These are phyloP conservation scores for Columbina picui DNA, from an alignment of 2,113 vertebrate species.

Conservation along the genomic window DNA sequence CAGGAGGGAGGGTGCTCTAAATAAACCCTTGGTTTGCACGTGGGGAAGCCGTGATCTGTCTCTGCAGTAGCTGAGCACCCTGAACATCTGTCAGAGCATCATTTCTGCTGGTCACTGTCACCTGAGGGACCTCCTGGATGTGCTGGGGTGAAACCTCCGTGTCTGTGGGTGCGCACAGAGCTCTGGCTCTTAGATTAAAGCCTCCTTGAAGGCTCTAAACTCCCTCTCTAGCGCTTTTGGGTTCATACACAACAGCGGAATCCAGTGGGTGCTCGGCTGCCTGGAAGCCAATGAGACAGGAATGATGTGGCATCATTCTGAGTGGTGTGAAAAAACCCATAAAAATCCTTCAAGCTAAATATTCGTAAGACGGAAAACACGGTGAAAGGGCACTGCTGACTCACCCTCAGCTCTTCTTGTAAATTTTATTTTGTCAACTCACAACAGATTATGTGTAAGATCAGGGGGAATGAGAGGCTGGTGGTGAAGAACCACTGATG, in stretches of 20 bases:
- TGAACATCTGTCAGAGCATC: not conserved
- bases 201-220: not conserved
- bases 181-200: not conserved
- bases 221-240: not conserved
- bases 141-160: not conserved
- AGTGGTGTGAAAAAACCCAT: not conserved
- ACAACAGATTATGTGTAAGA: not conserved
- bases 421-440: not conserved
- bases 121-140: not conserved
- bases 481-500: not conserved
- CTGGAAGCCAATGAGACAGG: not conserved
- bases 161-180: not conserved
- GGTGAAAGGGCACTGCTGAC: not conserved
- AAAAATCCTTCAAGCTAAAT: not conserved
- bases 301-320: not conserved
- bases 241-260: not conserved
- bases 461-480: not conserved
- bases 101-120: not conserved
- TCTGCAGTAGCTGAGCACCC: not conserved
- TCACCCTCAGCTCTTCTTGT: not conserved
- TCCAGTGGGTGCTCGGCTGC: not conserved
- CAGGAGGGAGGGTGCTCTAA: not conserved
- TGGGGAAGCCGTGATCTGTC: accelerated
- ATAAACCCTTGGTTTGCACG: not conserved
- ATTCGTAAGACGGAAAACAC: not conserved